Conservation (phyloP, 2,888 invertebrate species). For the Nomada fabriciana region DNA sequence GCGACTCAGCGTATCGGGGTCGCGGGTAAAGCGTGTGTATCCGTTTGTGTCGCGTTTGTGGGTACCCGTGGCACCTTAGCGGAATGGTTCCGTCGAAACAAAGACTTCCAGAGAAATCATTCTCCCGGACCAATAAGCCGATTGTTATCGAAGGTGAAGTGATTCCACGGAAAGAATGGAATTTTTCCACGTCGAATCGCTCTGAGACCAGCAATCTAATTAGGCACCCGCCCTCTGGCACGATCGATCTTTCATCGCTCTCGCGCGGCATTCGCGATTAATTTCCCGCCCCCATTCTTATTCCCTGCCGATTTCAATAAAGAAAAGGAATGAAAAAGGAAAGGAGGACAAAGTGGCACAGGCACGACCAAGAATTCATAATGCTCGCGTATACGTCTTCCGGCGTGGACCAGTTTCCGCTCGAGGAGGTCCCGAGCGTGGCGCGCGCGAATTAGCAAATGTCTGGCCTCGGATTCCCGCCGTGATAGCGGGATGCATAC, state of each 20-base stretch:
- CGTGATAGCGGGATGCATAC: conserved; percentile 73
- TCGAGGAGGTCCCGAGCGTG: conserved; percentile 59
- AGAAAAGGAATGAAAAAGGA: conserved; percentile 50
- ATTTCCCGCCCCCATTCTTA: not conserved
- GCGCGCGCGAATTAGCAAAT: conserved; percentile 64
- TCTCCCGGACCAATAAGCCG: conserved; percentile 21
- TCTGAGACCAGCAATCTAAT: conserved; percentile 50
- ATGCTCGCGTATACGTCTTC: conserved; percentile 49
- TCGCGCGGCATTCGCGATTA: conserved; percentile 47
- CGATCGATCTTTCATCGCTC: conserved; percentile 53
- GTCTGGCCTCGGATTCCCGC: conserved; percentile 69
- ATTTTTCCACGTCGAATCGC: conserved; percentile 45
- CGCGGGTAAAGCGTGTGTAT: not conserved
- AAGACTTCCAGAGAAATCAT: not conserved
- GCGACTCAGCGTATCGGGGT: not conserved
- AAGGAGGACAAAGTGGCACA: conserved; percentile 34
- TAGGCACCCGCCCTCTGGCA: conserved; percentile 40
- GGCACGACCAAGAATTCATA: conserved; percentile 60
- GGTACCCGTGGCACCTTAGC: not conserved
- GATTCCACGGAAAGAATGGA: conserved; percentile 40
- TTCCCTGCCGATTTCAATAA: conserved; percentile 54
- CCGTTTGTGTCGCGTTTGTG: too few species aligned
- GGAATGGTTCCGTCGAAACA: not conserved
- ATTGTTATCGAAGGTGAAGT: conserved; percentile 11
- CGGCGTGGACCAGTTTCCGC: conserved; percentile 64